Base-by-base conservation (phyloP, 2,888 invertebrate genomes). In the Cinara cedri region DNA sequence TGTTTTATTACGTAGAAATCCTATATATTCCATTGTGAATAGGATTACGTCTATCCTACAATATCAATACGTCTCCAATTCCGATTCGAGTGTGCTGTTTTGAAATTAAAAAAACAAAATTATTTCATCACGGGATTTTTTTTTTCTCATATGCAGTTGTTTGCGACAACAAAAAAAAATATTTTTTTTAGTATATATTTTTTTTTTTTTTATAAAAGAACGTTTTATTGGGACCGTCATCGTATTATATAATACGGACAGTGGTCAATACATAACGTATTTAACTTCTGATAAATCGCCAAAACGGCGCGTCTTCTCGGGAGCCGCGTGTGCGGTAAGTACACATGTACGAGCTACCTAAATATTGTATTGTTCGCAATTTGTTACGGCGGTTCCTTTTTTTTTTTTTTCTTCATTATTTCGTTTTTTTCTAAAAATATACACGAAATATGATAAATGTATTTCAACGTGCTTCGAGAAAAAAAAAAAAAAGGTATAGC, bases 381-480 rank as follows among this genome's bases (percentile, higher is more conserved):
- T 74, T 51, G 62, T 51, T 62, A 74, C 49, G 21, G 72, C 21
- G 60, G 72, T 72, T 72, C 26, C 19, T 4, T 72, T 62, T 74
- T 70, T 57, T 54, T 42, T 44, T 21, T 4, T n/a, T n/a, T n/a
- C n/a, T n/a, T n/a, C n/a, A n/a, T n/a, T n/a, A n/a, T n/a, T 19
- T 11, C 21, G 34, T 4, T 34, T 60, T n/a, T n/a, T 21, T 14
- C 16, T 14, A 19, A 34, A 72, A 26, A 72, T 46, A 24, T n/a
- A 42, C 10, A 6, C 14, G 46, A n/a, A 46, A 60, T 34, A 34
- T 34, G 34, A 34, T 6, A n/a, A n/a, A n/a, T n/a, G n/a, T n/a
- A 3, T 34, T 34, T 34, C 34, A 34, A 34, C 34, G 6, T 6
- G 3, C 34, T 34, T 34, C 6, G 3, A 34, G 34, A 34, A 34